Evolutionary conservation across 2,797 vertebrate species (phyloP), one percentile per base, ranked within the genome.

Genomic region (Cryptoblepharus egeriae): DNA sequence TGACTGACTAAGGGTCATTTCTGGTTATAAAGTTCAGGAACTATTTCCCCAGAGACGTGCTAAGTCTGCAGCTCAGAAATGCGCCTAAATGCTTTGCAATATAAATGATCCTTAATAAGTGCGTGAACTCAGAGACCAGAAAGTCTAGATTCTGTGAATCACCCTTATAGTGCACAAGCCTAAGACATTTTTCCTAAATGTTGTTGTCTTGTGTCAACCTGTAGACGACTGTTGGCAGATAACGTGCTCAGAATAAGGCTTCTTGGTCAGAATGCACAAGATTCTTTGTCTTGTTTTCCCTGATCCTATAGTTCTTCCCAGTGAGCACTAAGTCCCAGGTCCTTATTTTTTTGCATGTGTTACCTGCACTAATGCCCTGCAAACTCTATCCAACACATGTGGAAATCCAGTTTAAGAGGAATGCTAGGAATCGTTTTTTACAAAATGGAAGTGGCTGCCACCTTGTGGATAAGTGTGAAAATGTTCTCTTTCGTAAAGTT

Each of bases 381-480:
- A 35, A 22, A 80, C 10, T 49, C 32, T 20, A 22, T 3, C n/a
- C n/a, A 15, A 52, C 18, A 4, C 15, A 52, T 52, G 24, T 26
- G 30, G 24, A 26, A 7, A 32, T 63, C 30, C n/a, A 26, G 20
- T 72, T 63, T 28, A 55, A 13, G 45, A 69, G 7, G 52, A 55
- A 35, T 81, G 11, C 16, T 61, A 61, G 30, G 45, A 5, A 61
- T 12, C 3, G 8, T 28, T 15, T 63, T 28, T 65, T 87, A 89
- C 91, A 77, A 83, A 86, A 92, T 90, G 92, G 82, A 42, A 87
- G 39, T 81, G 55, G 0, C 0, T 94, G 95, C 94, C 95, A 92
- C 85, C 95, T 90, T 87, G 94, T 94, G 95, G 95, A 83, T 78
- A 58, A 0, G 35, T 67, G 11, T 78, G 72, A 84, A 76, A 88